Evolutionary conservation across 1,140 invertebrate genomes (phyloP), one percentile per base, ranked within the genome.

Genomic region (Hycleus cichorii): DNA sequence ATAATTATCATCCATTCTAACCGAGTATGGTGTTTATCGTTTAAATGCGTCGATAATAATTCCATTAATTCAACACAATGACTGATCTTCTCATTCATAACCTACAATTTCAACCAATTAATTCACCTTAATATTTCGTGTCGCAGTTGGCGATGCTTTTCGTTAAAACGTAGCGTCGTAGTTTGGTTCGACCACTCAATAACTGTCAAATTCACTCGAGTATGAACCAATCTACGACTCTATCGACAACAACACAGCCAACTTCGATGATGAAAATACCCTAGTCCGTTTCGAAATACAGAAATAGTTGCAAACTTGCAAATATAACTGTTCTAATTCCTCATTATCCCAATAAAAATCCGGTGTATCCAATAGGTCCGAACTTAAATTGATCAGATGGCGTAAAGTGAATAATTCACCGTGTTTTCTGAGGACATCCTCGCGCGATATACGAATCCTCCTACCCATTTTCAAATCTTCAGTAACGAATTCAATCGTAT

Each of bases 281-380:
- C 80, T 87, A 25, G 93, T 96, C 52, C 95, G 79, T 66, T 90
- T 84, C 0, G 82, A 73, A 49, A 97, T 91, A 66, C 83, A 90
- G 62, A 97, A 89, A 77, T 96, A 90, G 18, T 81, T 80, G 58
- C 86, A 90, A 0, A 86, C 88, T 67, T 86, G 84, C 48, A 84
- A 79, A 71, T 95, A 97, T 0, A 97, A 74, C 0, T 69, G 76
- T 78, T 96, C 94, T 4, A 97, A 77, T 40, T 89, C 78, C 66
- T 95, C 91, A 49, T 90, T 81, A 65, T 97, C 94, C 95, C 95
- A 98, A 72, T 97, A 97, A 75, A 97, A 97, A 76, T 98, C 95
- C 0, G 95, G 95, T 0, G 90, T 93, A 72, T 97, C 94, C 42
- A 97, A 72, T 5, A 97, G 77, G 76, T 97, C 94, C 0, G 94